A percentile compares a stretch with the other conserved stretches of the same genome.
phyloP scores from a whole-genome alignment of 2,113 vertebrate species.

The Pitta sordida region DNA sequence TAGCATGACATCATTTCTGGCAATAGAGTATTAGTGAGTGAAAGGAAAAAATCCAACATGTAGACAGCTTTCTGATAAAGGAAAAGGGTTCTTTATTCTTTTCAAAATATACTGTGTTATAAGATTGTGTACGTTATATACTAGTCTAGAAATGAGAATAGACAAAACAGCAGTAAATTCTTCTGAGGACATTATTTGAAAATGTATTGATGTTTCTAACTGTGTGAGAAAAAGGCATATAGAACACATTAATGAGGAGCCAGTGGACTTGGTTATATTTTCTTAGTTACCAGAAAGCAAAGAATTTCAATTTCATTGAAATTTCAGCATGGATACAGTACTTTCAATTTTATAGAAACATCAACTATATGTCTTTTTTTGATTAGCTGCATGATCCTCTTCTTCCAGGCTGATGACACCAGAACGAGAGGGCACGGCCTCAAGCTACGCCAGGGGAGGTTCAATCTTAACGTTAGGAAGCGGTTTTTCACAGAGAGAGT shows the following conservation, averaged over 20 bases:
- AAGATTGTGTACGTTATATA: not conserved
- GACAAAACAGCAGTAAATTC: slow-evolving; percentile 49
- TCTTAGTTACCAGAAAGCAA: not conserved
- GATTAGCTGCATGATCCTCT: not conserved
- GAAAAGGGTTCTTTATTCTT: not conserved
- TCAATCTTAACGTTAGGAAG: too few species aligned
- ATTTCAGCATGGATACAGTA: not conserved
- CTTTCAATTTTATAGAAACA: not conserved
- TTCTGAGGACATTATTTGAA: slow-evolving; percentile 1
- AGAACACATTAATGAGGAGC: not conserved
- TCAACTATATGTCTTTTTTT: not conserved
- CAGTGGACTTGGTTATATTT: not conserved
- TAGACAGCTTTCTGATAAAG: slow-evolving; percentile 18
- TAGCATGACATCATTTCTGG: slow-evolving; percentile 61
- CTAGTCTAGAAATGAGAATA: slow-evolving; percentile 21
- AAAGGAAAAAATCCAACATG: not conserved
- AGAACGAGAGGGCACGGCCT: too few species aligned
- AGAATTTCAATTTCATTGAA: not conserved
- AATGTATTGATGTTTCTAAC: not conserved
- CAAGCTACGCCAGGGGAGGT: too few species aligned
- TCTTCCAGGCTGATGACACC: too few species aligned
- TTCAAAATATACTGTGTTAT: not conserved
- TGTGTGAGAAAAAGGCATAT: not conserved
- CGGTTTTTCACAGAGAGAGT: too few species aligned
- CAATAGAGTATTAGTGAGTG: slow-evolving; percentile 6